These are phyloP conservation scores for Mormoops blainvillei DNA, from an alignment of 2,113 vertebrate species.

Conservation along the genomic window DNA sequence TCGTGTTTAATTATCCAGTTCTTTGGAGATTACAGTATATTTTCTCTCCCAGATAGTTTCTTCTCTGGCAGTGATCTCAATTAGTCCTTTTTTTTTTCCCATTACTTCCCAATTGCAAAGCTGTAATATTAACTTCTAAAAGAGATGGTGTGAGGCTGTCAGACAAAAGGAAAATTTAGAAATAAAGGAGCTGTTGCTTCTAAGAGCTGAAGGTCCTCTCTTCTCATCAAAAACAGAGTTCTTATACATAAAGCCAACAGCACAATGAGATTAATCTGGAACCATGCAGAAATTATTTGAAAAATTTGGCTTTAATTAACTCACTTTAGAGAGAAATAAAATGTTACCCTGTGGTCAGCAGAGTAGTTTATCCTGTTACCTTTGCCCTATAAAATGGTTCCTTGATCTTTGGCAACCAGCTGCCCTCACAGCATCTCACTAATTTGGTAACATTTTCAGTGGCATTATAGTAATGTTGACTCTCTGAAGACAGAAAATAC, in stretches of 20 bases:
- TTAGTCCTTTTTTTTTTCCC: neutral
- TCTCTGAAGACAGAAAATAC: neutral
- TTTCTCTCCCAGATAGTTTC: constrained; percentile 22
- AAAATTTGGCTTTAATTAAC: neutral
- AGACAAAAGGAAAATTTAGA: neutral
- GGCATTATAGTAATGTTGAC: neutral
- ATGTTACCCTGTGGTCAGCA: neutral
- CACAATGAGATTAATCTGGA: neutral
- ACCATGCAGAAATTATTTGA: neutral
- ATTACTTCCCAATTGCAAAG: neutral
- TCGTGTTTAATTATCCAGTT: constrained; percentile 32
- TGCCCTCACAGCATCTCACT: neutral
- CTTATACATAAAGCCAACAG: neutral
- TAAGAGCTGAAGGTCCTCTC: neutral
- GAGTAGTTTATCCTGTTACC: neutral
- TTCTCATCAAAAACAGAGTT: neutral
- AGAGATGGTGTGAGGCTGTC: neutral
- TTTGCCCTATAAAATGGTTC: neutral
- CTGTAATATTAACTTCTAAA: constrained; percentile 37
- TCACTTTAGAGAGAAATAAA: neutral
- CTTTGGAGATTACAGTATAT: constrained; percentile 5
- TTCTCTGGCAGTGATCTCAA: neutral
- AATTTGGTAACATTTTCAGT: neutral
- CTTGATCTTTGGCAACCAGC: neutral
- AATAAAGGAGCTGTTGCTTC: neutral